Conservation (phyloP, 2,888 invertebrate species). For the Dryocosmus kuriphilus region DNA sequence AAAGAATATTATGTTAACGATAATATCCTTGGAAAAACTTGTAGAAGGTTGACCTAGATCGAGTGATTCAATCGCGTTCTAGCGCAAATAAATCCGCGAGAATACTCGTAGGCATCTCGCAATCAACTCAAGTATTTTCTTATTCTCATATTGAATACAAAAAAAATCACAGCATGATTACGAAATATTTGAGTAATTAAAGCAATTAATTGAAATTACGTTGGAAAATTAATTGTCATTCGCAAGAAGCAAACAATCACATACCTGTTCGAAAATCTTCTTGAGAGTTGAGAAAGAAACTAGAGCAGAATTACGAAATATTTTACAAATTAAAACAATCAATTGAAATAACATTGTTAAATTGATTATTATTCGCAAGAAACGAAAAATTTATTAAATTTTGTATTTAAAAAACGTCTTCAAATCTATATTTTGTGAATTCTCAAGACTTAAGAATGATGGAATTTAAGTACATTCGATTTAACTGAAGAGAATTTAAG, state of each 20-base stretch:
- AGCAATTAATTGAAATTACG: conserved; percentile 17
- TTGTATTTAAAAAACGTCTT: too few relatives aligned
- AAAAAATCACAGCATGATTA: background rate
- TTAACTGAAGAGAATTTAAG: too few relatives aligned
- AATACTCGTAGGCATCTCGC: conserved; percentile 31
- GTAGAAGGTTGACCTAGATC: conserved; percentile 23
- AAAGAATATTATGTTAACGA: background rate
- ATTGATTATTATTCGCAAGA: background rate
- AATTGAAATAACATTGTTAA: background rate
- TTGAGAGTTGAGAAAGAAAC: background rate
- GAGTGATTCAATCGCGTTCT: conserved; percentile 23
- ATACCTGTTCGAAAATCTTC: too few relatives aligned
- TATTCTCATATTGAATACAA: conserved; percentile 7
- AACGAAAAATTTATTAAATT: background rate
- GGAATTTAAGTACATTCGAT: too few relatives aligned
- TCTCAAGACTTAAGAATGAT: too few relatives aligned
- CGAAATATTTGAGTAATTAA: conserved; percentile 7
- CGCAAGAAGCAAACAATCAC: background rate
- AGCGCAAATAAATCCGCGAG: too few relatives aligned
- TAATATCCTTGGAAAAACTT: background rate
- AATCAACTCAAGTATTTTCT: conserved; percentile 30
- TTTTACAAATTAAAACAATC: background rate
- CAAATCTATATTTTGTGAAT: too few relatives aligned
- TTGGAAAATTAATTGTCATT: background rate
- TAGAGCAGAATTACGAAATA: conserved; percentile 1